A percentile compares a stretch with the other conserved stretches of the same genome.
Evolutionary conservation across 2,113 vertebrate species (phyloP).

Genomic region (Reinhardtius hippoglossoides): DNA sequence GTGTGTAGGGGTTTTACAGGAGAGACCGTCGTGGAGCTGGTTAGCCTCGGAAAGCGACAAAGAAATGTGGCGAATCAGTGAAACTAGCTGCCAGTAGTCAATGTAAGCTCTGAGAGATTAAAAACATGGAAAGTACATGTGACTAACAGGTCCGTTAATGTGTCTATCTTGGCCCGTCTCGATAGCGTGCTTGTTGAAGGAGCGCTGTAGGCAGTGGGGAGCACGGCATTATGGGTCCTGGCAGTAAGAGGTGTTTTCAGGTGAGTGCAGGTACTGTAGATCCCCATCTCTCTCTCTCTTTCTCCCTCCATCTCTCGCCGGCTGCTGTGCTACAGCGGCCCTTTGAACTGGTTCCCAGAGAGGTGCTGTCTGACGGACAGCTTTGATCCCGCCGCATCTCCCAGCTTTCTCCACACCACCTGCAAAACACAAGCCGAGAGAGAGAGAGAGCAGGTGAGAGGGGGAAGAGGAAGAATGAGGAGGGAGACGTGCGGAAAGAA

Average conservation of each 20-base stretch:
- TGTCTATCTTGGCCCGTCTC: slow-evolving; percentile 37
- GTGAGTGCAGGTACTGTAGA: slow-evolving; percentile 46
- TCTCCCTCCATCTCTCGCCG: background rate
- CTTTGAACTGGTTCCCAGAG: slow-evolving; percentile 99
- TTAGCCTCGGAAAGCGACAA: slow-evolving; percentile 20
- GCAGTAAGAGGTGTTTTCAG: slow-evolving; percentile 53
- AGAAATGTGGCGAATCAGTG: slow-evolving; percentile 48
- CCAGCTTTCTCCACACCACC: slow-evolving; percentile 99
- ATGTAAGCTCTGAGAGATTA: slow-evolving; percentile 48
- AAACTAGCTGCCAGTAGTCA: slow-evolving; percentile 76
- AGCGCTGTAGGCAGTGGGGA: slow-evolving; percentile 18
- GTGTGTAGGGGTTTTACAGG: slow-evolving; percentile 10
- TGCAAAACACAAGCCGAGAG: slow-evolving; percentile 68
- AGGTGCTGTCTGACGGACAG: slow-evolving; percentile 97
- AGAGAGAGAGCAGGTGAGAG: slow-evolving; percentile 79
- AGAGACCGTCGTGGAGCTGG: slow-evolving; percentile 20
- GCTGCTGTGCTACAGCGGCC: slow-evolving; percentile 88
- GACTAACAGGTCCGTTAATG: slow-evolving; percentile 36
- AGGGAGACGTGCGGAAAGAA: slow-evolving; percentile 44
- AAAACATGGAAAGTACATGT: slow-evolving; percentile 10
- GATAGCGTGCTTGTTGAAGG: slow-evolving; percentile 22
- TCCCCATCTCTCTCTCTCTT: slow-evolving; percentile 38
- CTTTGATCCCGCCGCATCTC: slow-evolving; percentile 94
- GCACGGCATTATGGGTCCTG: slow-evolving; percentile 28
- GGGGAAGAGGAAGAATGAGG: slow-evolving; percentile 51